Evolutionary conservation across 2,797 vertebrate genomes (phyloP).

Genomic region (Melanotaenia maccullochi): DNA sequence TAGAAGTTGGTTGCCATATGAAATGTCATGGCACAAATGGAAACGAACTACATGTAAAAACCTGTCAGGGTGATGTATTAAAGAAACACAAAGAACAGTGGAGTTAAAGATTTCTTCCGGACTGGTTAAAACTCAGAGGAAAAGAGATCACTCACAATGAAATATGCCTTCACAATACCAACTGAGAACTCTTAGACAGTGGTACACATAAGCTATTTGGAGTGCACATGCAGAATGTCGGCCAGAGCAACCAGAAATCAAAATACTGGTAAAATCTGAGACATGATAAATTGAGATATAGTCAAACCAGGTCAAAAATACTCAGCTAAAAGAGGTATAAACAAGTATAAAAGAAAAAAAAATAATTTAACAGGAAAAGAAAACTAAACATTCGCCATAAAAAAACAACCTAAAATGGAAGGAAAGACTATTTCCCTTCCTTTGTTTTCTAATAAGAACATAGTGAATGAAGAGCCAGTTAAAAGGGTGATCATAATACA

Average conservation of each 20-base stretch:
- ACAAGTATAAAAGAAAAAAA: slow-evolving; percentile 77
- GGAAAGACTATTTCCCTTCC: slow-evolving; percentile 57
- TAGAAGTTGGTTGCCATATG: slow-evolving; percentile 77
- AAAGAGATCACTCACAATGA: slow-evolving; percentile 46
- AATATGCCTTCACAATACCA: slow-evolving; percentile 55
- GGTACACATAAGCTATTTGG: slow-evolving; percentile 44
- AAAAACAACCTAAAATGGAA: slow-evolving; percentile 41
- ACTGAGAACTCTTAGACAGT: slow-evolving; percentile 46
- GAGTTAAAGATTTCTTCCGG: slow-evolving; percentile 79
- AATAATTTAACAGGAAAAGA: slow-evolving; percentile 68
- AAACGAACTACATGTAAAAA: slow-evolving; percentile 71
- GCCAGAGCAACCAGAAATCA: slow-evolving; percentile 61
- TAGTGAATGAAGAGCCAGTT: slow-evolving; percentile 49
- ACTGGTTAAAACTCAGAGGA: slow-evolving; percentile 57
- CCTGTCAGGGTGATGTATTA: slow-evolving; percentile 67
- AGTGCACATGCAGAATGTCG: slow-evolving; percentile 79
- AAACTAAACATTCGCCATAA: slow-evolving; percentile 58
- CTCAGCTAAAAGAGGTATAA: slow-evolving; percentile 72
- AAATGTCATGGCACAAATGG: slow-evolving; percentile 85
- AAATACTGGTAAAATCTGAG: slow-evolving; percentile 55
- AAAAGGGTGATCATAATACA: slow-evolving; percentile 47
- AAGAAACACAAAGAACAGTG: slow-evolving; percentile 79
- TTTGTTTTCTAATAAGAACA: slow-evolving; percentile 51
- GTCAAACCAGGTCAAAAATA: slow-evolving; percentile 57
- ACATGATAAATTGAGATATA: slow-evolving; percentile 44